phyloP scores from a whole-genome alignment of 2,797 vertebrate genomes.

The Mus spretus region DNA sequence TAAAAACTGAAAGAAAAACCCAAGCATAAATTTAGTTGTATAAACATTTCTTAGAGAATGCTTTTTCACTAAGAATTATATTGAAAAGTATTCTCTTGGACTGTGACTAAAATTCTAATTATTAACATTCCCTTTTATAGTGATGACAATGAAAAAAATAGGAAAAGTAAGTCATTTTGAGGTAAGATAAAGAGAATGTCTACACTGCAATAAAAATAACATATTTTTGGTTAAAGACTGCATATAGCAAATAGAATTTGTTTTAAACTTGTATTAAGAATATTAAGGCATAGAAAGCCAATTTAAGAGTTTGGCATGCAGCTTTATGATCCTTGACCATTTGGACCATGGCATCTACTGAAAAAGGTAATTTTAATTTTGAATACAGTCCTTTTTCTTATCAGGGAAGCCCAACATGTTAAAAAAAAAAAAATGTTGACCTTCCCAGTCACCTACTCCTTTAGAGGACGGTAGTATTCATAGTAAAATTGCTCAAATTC shows the following conservation, averaged over 20 bases:
- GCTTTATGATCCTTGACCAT: slow-evolving; percentile 37
- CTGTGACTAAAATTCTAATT: slow-evolving; percentile 80
- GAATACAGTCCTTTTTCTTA: slow-evolving; percentile 90
- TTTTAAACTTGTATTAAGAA: slow-evolving; percentile 65
- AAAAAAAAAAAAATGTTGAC: slow-evolving; percentile 91
- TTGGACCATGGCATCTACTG: slow-evolving; percentile 80
- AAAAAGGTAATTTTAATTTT: slow-evolving; percentile 83
- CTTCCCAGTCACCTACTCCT: slow-evolving; percentile 96
- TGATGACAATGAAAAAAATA: slow-evolving; percentile 65
- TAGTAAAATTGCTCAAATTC: slow-evolving; percentile 99
- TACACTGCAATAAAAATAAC: slow-evolving; percentile 80
- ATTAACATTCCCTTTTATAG: slow-evolving; percentile 78
- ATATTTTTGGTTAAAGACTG: slow-evolving; percentile 78
- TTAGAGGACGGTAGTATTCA: slow-evolving; percentile 97
- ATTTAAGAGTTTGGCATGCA: slow-evolving; percentile 64
- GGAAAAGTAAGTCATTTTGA: slow-evolving; percentile 68
- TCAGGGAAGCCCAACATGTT: slow-evolving; percentile 91
- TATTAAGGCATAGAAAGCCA: slow-evolving; percentile 72
- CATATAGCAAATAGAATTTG: slow-evolving; percentile 77
- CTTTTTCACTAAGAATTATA: slow-evolving; percentile 90
- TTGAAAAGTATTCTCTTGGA: slow-evolving; percentile 87
- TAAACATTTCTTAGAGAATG: slow-evolving; percentile 90
- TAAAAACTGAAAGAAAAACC: slow-evolving; percentile 91
- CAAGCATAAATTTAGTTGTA: slow-evolving; percentile 92
- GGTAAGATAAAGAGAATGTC: slow-evolving; percentile 65